Conservation (phyloP, 2,888 invertebrate species). For the Atethmia centrago region DNA sequence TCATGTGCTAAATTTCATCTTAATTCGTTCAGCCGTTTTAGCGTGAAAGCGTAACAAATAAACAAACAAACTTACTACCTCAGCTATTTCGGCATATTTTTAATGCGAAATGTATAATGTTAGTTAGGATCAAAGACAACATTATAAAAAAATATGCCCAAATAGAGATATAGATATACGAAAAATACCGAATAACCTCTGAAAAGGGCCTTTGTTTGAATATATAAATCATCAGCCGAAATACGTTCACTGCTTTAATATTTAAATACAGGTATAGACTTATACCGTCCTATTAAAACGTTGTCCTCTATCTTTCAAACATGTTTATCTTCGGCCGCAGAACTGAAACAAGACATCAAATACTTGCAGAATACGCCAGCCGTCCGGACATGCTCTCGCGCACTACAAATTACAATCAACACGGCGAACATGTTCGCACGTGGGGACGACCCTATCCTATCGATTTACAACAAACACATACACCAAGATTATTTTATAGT, state of each 20-base stretch:
- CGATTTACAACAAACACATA: constrained; percentile 84
- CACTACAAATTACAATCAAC: constrained; percentile 91
- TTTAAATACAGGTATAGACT: constrained; percentile 9
- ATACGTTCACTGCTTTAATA: neutral
- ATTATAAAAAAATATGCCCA: too few species aligned
- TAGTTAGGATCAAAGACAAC: too few species aligned
- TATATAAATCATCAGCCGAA: neutral
- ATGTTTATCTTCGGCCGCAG: constrained; percentile 39
- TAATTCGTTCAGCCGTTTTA: too few species aligned
- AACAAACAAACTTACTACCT: too few species aligned
- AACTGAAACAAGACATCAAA: constrained; percentile 58
- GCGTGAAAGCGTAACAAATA: too few species aligned
- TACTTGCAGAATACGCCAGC: constrained; percentile 77
- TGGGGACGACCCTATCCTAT: constrained; percentile 85
- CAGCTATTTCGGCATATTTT: too few species aligned
- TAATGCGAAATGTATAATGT: too few species aligned
- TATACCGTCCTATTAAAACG: constrained; percentile 13
- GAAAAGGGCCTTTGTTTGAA: too few species aligned
- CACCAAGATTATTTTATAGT: constrained; percentile 85
- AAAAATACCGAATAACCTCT: neutral
- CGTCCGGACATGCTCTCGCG: constrained; percentile 81
- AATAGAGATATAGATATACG: too few species aligned
- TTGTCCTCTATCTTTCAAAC: constrained; percentile 31
- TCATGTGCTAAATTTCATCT: too few species aligned
- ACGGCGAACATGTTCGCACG: constrained; percentile 87